Evolutionary conservation across 2,113 vertebrate species (phyloP).

Genomic region (Pachypanchax playfairii): DNA sequence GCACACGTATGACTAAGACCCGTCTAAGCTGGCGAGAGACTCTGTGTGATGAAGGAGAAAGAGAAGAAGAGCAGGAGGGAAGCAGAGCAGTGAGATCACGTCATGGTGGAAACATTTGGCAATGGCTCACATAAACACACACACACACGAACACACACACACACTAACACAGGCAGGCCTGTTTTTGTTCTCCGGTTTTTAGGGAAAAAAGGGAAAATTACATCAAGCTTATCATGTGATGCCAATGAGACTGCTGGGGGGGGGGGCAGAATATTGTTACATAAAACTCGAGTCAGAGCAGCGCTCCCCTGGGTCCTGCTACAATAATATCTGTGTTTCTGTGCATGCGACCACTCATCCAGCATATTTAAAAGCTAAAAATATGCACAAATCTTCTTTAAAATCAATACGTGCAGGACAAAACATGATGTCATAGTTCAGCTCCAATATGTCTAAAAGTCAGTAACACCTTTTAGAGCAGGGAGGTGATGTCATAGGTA

Average conservation of each 20-base stretch:
- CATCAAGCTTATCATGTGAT: constrained; percentile 82
- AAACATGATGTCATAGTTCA: constrained; percentile 38
- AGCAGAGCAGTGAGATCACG: constrained; percentile 80
- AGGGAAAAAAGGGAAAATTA: constrained; percentile 75
- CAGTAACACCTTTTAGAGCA: constrained; percentile 36
- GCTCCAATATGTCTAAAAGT: constrained; percentile 20
- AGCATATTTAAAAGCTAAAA: too few relatives aligned
- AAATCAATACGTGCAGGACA: constrained; percentile 41
- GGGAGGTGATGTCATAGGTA: constrained; percentile 71
- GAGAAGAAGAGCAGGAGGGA: constrained; percentile 78
- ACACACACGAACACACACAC: constrained; percentile 24
- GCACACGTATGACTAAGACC: constrained; percentile 14
- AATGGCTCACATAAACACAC: constrained; percentile 51
- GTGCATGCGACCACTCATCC: too few relatives aligned
- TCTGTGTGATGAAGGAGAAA: constrained; percentile 75
- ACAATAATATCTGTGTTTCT: constrained; percentile 30
- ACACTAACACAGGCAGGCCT: constrained; percentile 51
- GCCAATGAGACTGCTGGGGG: constrained; percentile 65
- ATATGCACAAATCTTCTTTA: constrained; percentile 30
- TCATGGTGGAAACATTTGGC: constrained; percentile 90
- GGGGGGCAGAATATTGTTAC: constrained; percentile 66
- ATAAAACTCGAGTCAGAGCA: constrained; percentile 63
- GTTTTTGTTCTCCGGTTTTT: constrained; percentile 74
- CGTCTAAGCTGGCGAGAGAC: constrained; percentile 54
- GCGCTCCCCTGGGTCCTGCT: constrained; percentile 41